phyloP scores from a whole-genome alignment of 2,113 vertebrate genomes.

The Dinomys branickii region DNA sequence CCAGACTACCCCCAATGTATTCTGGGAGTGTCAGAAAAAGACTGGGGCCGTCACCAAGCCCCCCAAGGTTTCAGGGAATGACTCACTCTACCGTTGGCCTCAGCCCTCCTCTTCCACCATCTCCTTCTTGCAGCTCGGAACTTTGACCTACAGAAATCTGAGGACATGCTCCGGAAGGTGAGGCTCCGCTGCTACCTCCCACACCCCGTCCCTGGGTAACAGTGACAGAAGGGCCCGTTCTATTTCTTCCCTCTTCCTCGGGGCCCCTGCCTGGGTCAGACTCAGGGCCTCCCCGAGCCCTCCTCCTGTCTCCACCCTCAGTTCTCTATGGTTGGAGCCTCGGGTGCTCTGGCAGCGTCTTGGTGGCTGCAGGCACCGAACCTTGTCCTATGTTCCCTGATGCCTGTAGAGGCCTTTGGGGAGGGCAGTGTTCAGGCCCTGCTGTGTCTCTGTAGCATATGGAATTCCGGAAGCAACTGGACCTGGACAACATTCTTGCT shows the following conservation, averaged over 20 bases:
- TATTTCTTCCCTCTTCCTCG: background rate
- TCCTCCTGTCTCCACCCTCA: background rate
- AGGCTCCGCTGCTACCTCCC: background rate
- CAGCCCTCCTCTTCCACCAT: background rate
- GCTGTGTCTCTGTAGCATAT: conserved; percentile 85
- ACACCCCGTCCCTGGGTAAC: accelerated
- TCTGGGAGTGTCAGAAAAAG: background rate
- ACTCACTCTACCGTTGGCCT: background rate
- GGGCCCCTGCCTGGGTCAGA: background rate
- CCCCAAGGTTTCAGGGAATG: background rate
- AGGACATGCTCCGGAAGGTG: conserved; percentile 96
- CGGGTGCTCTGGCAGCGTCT: background rate
- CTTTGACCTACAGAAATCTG: conserved; percentile 93
- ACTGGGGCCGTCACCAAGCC: background rate
- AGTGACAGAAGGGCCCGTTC: accelerated
- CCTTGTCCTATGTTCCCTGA: background rate
- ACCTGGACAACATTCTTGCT: conserved; percentile 87
- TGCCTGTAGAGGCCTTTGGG: background rate
- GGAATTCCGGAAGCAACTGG: conserved; percentile 92
- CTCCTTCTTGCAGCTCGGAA: conserved; percentile 89
- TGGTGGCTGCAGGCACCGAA: background rate
- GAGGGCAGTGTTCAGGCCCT: background rate
- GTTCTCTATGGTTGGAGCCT: background rate
- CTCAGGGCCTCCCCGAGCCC: background rate
- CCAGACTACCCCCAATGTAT: background rate